phyloP scores from a whole-genome alignment of 2,888 invertebrate species.

The Dynastes tityus region DNA sequence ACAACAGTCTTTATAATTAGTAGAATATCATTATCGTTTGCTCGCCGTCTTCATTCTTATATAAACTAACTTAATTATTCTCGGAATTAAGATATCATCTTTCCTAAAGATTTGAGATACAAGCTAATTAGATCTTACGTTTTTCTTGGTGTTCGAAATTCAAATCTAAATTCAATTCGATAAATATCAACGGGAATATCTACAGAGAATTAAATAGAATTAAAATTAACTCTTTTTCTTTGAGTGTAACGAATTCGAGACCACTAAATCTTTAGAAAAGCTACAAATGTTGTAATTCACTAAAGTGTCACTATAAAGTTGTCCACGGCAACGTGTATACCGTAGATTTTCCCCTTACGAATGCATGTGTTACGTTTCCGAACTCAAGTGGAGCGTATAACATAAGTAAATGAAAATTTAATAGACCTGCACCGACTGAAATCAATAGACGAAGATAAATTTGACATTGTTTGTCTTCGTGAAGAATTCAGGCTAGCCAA shows the following conservation, averaged over 20 bases:
- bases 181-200: no score
- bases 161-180: no score
- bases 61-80: no score
- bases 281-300: constrained; percentile 9
- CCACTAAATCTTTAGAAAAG: not conserved
- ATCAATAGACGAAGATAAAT: constrained; percentile 25
- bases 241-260: not conserved
- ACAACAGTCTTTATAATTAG: no score
- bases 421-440: not conserved
- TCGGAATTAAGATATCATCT: no score
- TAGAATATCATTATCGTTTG: no score
- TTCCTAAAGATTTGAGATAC: no score
- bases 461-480: constrained; percentile 36
- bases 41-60: no score
- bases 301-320: constrained; percentile 16
- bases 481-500: constrained; percentile 19
- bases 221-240: not conserved
- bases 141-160: no score
- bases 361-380: not conserved
- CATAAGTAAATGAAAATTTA: constrained; percentile 22
- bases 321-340: not conserved
- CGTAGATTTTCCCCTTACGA: not conserved
- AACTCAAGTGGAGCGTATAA: not conserved
- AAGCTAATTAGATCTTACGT: no score
- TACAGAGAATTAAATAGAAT: no score